Evolutionary conservation across 2,113 vertebrate genomes (phyloP), one percentile per base, ranked within the genome.

Genomic region (Orthonyx spaldingii): DNA sequence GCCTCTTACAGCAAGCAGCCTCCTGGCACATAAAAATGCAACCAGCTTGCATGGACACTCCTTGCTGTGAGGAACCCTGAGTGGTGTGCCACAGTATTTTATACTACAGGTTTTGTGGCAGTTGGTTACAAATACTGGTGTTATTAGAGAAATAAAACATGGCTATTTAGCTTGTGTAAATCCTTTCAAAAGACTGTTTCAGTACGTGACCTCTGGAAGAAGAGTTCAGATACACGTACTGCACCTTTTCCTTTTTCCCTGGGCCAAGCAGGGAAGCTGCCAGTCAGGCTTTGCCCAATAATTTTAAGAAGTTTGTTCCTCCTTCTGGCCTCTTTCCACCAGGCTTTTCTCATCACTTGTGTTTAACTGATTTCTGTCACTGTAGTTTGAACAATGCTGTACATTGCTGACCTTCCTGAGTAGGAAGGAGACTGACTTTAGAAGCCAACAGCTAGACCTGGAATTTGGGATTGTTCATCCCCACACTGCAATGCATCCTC

Each of bases 351-450:
- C 53, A 69, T 49, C 37, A 16, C 32, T 66, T 50, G 30, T 61
- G 9, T 85, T 87, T 87, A 83, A 68, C 33, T 20, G 39, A 16
- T 52, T 75, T 76, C 71, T 86, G 57, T 22, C 22, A 13, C 22
- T 0, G 1, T 39, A 44, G 17, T 44, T 83, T 57, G 87, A 64
- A 47, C n/a, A 50, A 32, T 1, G 1, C 3, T 47, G 11, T 52
- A 26, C 27, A 39, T 14, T 3, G 2, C 63, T 81, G 79, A 49
- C 41, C 37, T 70, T 53, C n/a, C 64, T 55, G 13, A 26, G 32
- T 12, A 76, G 44, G 52, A 70, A 61, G 20, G 30, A 75, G 12
- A 55, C 30, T 33, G 55, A 57, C 10, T 56, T 49, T 70, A 89
- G 64, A 82, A 85, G 56, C 17, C 42, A 63, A 30, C 16, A 69